Evolutionary conservation across 2,888 invertebrate genomes (phyloP).

Genomic region (Stenodema calcarata): DNA sequence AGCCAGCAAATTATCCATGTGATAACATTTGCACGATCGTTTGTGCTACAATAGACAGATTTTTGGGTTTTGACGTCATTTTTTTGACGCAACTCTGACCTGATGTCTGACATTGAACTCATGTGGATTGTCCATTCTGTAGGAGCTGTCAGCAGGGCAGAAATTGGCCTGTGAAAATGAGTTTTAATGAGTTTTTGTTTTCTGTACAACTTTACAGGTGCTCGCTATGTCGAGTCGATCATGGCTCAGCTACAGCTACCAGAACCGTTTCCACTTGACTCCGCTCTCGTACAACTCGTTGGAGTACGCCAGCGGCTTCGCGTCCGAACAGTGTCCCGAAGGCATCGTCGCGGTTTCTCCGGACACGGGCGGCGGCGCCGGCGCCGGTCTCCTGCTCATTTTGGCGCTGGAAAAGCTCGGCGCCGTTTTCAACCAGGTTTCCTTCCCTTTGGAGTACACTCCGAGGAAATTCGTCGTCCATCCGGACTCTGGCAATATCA

Average conservation of each 20-base stretch:
- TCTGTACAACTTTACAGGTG: constrained; percentile 63
- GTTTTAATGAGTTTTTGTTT: neutral
- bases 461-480: constrained; percentile 95
- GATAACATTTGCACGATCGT: neutral
- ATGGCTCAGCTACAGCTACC: constrained; percentile 98
- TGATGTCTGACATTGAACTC: neutral
- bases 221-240: constrained; percentile 97
- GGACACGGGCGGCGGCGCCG: constrained; percentile 70
- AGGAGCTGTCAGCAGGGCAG: no score
- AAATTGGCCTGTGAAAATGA: neutral
- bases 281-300: constrained; percentile 95
- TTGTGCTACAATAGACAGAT: neutral
- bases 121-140: no score
- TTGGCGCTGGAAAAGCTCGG: constrained; percentile 97
- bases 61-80: neutral
- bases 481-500: constrained; percentile 85
- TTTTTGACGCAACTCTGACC: neutral
- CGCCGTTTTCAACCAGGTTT: constrained; percentile 94
- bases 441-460: constrained; percentile 91
- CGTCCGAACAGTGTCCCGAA: constrained; percentile 95
- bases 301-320: constrained; percentile 96
- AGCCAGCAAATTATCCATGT: constrained; percentile 7
- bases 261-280: constrained; percentile 93
- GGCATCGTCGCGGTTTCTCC: constrained; percentile 99
- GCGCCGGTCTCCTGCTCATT: constrained; percentile 72